Conservation (phyloP, 2,113 vertebrate species). For the Psilopogon haemacephalus region DNA sequence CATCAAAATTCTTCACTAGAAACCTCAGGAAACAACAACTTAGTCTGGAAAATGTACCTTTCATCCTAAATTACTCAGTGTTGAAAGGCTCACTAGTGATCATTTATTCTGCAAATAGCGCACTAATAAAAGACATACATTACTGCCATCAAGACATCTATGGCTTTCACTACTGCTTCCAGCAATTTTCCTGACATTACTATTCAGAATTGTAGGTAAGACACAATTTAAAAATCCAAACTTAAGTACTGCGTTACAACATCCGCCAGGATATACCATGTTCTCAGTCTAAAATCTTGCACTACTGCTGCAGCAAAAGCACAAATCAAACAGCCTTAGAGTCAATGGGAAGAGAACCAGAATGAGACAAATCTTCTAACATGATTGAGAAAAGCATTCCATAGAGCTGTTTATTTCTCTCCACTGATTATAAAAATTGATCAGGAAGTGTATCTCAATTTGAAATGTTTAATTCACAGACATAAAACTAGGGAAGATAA, state of each 20-base stretch:
- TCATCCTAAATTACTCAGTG: neutral
- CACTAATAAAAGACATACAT: neutral
- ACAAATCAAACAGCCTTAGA: neutral
- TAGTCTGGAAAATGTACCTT: neutral
- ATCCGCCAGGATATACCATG: neutral
- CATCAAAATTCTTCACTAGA: neutral
- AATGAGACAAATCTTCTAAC: neutral
- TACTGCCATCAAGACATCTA: neutral
- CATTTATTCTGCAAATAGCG: neutral
- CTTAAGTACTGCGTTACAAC: neutral
- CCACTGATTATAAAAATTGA: neutral
- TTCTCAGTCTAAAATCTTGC: neutral
- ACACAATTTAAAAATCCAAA: neutral
- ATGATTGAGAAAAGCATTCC: neutral
- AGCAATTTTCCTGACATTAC: neutral
- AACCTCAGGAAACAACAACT: neutral
- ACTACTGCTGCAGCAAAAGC: neutral
- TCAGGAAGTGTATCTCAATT: neutral
- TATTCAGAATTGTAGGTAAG: neutral
- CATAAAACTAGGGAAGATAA: neutral
- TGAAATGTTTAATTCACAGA: neutral
- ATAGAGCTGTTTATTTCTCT: neutral
- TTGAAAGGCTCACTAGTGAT: neutral
- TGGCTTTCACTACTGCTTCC: neutral
- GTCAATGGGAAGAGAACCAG: neutral